Percentiles rank a stretch among this genome's conserved stretches.
Evolutionary conservation across 2,797 vertebrate species (phyloP).

Genomic region (Gymnothorax reevesii): DNA sequence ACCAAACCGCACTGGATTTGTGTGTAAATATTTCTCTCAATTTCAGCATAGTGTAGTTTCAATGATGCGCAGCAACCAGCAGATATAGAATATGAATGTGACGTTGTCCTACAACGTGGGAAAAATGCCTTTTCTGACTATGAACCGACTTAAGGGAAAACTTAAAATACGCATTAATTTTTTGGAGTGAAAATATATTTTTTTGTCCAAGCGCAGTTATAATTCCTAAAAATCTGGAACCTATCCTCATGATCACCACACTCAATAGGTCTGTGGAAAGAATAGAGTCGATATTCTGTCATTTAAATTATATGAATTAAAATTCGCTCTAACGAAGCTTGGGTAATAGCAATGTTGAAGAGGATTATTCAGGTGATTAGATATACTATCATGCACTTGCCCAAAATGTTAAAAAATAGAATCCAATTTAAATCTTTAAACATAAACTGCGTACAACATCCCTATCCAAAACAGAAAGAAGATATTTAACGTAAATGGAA

Average conservation of each 20-base stretch:
- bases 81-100: too few relatives aligned
- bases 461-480: neutral
- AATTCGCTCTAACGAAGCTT: neutral
- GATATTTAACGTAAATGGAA: neutral
- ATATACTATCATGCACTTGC: neutral
- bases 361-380: neutral
- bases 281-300: neutral
- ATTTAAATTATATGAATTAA: too few relatives aligned
- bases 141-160: too few relatives aligned
- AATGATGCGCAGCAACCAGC: too few relatives aligned
- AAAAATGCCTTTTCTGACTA: too few relatives aligned
- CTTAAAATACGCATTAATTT: too few relatives aligned
- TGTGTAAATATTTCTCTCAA: too few relatives aligned
- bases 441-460: neutral
- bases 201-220: neutral
- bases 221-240: neutral
- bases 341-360: neutral
- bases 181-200: neutral
- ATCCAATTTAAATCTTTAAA: neutral
- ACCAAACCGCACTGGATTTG: too few relatives aligned
- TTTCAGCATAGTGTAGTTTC: too few relatives aligned
- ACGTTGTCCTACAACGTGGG: too few relatives aligned
- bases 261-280: neutral
- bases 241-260: neutral
- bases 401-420: neutral